Base-by-base conservation (phyloP, 2,888 invertebrate genomes). In the Phalangium opilio region DNA sequence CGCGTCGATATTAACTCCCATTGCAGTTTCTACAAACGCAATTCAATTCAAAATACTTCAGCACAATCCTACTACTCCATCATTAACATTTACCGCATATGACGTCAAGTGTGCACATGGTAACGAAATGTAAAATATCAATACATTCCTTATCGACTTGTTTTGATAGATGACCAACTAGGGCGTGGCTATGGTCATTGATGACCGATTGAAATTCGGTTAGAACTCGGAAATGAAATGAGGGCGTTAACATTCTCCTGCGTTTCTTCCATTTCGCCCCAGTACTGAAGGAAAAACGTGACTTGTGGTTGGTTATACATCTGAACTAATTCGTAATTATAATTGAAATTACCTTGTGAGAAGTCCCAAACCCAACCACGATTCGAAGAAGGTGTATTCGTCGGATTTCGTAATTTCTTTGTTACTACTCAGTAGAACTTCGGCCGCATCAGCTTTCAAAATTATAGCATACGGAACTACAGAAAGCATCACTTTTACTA, bases 71-170 rank as follows among this genome's bases (percentile, higher is more conserved):
- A n/a, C n/a, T n/a, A n/a, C n/a, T n/a, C n/a, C n/a, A n/a, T n/a
- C n/a, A n/a, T n/a, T n/a, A n/a, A n/a, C n/a, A n/a, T n/a, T 27
- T 38, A 57, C 57, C 69, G 58, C 69, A 69, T 12, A 70, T 70
- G 49, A 70, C 70, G 58, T 74, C 73, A 41, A 73, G 59, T 3
- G 73, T 68, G 58, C 72, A 72, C 4, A 66, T 60, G 1, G 70
- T 67, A 10, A 73, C 61, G 44, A 63, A 59, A 7, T 65, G 65
- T 20, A 66, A 69, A 7, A 71, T 61, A 55, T 73, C 67, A 44
- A 69, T 33, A 17, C 17, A 17, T 1, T 33, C 14, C 8, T 41
- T 7, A 2, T 44, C 19, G 8, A 18, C 15, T 1, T 32, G 17
- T 1, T 12, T 39, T 7, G 40, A 14, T n/a, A 50, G 15, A 14